These are phyloP conservation scores for Chironomus tentans DNA, from an alignment of 2,888 invertebrate species.

Conservation along the genomic window DNA sequence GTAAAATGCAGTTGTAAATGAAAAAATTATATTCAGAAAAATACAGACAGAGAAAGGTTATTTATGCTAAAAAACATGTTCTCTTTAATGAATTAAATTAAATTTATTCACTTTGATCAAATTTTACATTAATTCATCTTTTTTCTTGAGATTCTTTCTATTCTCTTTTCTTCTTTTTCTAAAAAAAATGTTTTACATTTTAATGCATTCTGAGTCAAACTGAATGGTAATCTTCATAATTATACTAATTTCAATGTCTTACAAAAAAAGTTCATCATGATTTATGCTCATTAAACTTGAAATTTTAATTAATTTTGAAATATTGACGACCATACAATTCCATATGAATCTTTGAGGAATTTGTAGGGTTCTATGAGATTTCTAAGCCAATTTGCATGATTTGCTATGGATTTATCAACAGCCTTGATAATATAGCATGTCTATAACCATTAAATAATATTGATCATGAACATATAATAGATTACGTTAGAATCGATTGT, in stretches of 20 bases:
- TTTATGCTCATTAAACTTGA: too few relatives aligned
- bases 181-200: constrained; percentile 4
- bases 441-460: too few relatives aligned
- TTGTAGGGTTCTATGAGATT: too few relatives aligned
- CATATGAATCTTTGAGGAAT: too few relatives aligned
- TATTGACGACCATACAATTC: too few relatives aligned
- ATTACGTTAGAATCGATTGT: too few relatives aligned
- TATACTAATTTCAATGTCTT: not conserved
- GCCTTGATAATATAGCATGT: too few relatives aligned
- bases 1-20: constrained; percentile 17
- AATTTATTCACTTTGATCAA: constrained; percentile 7
- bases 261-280: too few relatives aligned
- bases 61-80: constrained; percentile 19
- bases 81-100: not conserved
- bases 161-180: constrained; percentile 7
- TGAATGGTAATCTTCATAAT: constrained; percentile 26
- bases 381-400: too few relatives aligned
- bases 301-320: too few relatives aligned
- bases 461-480: too few relatives aligned
- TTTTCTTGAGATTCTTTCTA: constrained; percentile 17
- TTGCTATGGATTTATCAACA: too few relatives aligned
- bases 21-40: constrained; percentile 8
- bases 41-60: constrained; percentile 10
- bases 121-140: constrained; percentile 1
- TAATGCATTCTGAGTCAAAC: constrained; percentile 12